These are phyloP conservation scores for Augiades crinisus DNA, from an alignment of 2,888 invertebrate species.

Conservation along the genomic window DNA sequence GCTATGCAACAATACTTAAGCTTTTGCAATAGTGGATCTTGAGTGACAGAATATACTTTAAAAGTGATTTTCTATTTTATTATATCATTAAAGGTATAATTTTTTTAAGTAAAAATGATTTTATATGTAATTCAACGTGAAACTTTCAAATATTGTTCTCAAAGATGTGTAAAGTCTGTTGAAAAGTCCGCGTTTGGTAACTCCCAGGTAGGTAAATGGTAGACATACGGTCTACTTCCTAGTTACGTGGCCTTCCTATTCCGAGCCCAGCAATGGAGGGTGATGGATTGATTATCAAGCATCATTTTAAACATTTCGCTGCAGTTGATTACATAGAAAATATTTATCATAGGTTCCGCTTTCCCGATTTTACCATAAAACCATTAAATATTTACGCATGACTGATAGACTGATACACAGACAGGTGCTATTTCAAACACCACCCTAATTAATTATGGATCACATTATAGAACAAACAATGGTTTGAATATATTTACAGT, in stretches of 20 bases:
- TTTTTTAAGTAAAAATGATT: too few relatives aligned
- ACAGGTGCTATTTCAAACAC: conserved; percentile 24
- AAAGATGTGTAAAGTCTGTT: too few relatives aligned
- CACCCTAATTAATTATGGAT: conserved; percentile 23
- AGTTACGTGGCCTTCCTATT: too few relatives aligned
- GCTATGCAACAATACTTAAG: not conserved
- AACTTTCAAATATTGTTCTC: too few relatives aligned
- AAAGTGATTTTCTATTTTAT: too few relatives aligned
- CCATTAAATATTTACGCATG: conserved; percentile 13
- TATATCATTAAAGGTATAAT: too few relatives aligned
- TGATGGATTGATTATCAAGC: too few relatives aligned
- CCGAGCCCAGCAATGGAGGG: too few relatives aligned
- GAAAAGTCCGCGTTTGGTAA: too few relatives aligned
- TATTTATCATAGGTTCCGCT: not conserved
- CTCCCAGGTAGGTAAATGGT: too few relatives aligned
- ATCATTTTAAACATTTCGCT: not conserved
- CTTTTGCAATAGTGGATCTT: not conserved
- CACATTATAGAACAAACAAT: conserved; percentile 19
- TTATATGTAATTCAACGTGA: too few relatives aligned
- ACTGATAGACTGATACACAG: conserved; percentile 14
- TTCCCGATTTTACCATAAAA: conserved; percentile 11
- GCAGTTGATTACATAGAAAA: not conserved
- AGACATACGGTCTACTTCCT: too few relatives aligned
- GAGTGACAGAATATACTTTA: not conserved
- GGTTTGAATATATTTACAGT: conserved; percentile 15